These are phyloP conservation scores for Linurgus olivaceus DNA, from an alignment of 2,797 vertebrate species.

Conservation along the genomic window DNA sequence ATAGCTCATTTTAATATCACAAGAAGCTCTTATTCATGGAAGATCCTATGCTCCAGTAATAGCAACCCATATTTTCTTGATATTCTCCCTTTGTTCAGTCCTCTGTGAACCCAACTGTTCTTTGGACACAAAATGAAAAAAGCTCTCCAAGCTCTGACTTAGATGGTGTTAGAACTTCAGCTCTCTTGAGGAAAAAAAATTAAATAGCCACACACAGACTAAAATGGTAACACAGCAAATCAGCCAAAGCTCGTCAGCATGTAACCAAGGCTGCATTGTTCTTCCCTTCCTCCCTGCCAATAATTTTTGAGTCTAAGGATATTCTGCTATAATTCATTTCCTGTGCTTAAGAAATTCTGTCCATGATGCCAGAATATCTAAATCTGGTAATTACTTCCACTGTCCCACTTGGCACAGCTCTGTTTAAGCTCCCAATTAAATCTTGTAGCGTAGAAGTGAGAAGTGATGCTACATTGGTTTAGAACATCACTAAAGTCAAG, in stretches of 20 bases:
- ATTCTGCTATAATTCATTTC: slow-evolving; percentile 56
- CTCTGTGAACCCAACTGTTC: slow-evolving; percentile 1
- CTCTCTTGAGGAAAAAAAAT: slow-evolving; percentile 42
- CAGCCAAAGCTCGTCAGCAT: slow-evolving; percentile 35
- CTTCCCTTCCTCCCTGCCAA: slow-evolving; percentile 38
- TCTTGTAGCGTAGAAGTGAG: neutral
- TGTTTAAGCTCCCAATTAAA: slow-evolving; percentile 7
- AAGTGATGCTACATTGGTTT: neutral
- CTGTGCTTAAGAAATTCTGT: slow-evolving; percentile 24
- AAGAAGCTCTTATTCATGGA: neutral
- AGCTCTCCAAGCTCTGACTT: neutral
- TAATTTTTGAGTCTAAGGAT: slow-evolving; percentile 32
- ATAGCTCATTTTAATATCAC: neutral
- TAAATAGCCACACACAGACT: slow-evolving; percentile 57
- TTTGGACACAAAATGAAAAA: slow-evolving; percentile 9
- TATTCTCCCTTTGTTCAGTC: slow-evolving; percentile 30
- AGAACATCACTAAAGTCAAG: neutral
- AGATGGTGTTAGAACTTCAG: slow-evolving; percentile 31
- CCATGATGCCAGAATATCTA: slow-evolving; percentile 30
- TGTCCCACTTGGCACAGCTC: slow-evolving; percentile 27
- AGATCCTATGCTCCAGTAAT: neutral
- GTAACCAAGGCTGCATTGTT: slow-evolving; percentile 49
- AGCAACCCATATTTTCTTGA: slow-evolving; percentile 26
- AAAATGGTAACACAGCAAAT: slow-evolving; percentile 30
- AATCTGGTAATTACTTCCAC: slow-evolving; percentile 57